These are phyloP conservation scores for Argyresthia goedartella DNA, from an alignment of 2,888 invertebrate species.

Conservation along the genomic window DNA sequence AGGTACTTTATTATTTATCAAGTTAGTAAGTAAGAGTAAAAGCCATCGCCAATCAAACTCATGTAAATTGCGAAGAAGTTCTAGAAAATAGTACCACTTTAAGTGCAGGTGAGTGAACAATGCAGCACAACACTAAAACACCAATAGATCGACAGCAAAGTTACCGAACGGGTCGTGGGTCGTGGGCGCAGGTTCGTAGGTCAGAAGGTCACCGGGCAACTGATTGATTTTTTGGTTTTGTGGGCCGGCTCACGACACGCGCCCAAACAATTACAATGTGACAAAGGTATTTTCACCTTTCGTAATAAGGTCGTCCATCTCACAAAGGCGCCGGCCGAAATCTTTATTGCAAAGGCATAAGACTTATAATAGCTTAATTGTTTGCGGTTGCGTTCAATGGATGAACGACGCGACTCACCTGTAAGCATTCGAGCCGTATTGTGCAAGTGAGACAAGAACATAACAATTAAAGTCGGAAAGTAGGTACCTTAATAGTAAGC, in stretches of 20 bases:
- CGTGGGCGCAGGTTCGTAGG: neutral
- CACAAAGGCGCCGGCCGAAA: neutral
- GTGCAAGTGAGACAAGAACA: neutral
- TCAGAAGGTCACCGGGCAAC: neutral
- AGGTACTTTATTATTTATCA: neutral
- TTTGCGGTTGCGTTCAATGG: neutral
- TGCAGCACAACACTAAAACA: neutral
- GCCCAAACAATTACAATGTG: neutral
- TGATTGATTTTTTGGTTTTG: neutral
- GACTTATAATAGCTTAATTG: neutral
- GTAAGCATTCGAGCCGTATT: neutral
- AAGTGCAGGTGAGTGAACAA: neutral
- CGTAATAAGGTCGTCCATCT: neutral
- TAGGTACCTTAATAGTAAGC: neutral
- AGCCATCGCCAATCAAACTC: neutral
- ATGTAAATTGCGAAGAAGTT: neutral
- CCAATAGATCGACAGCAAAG: neutral
- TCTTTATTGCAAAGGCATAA: neutral
- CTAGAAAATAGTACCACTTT: neutral
- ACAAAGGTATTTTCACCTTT: neutral
- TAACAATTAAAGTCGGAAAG: neutral
- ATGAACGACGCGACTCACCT: neutral
- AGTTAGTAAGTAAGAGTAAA: neutral
- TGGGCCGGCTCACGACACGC: neutral
- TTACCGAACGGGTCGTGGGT: neutral